Conservation (phyloP, 2,888 invertebrate species). For the Schizotus pectinicornis region DNA sequence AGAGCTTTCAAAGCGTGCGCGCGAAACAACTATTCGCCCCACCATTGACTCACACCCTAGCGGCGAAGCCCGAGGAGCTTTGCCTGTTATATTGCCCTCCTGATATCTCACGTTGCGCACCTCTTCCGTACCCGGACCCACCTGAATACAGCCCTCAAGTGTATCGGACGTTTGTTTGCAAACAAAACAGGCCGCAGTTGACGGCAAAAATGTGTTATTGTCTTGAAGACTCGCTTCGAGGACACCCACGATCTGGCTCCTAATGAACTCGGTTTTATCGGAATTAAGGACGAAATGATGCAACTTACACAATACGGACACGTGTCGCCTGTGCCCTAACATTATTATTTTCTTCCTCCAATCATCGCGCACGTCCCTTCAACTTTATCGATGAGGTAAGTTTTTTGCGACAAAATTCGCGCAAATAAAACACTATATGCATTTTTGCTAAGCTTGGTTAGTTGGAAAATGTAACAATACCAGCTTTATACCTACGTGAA, state of each 20-base stretch:
- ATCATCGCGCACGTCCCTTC: too few relatives aligned
- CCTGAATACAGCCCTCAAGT: conserved; percentile 34
- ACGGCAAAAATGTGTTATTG: conserved; percentile 25
- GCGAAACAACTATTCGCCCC: conserved; percentile 43
- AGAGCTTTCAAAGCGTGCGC: conserved; percentile 50
- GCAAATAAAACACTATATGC: too few relatives aligned
- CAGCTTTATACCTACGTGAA: too few relatives aligned
- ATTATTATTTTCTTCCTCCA: too few relatives aligned
- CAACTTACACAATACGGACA: too few relatives aligned
- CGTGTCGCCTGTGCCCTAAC: too few relatives aligned
- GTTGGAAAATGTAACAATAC: too few relatives aligned
- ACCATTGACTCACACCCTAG: conserved; percentile 33
- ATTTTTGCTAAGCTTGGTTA: too few relatives aligned
- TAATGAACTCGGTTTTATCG: not conserved
- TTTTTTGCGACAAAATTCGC: too few relatives aligned
- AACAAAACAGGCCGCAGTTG: conserved; percentile 26
- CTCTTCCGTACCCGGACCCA: conserved; percentile 30
- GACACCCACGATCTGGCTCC: conserved; percentile 11
- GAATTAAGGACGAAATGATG: not conserved
- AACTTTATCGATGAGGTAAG: too few relatives aligned
- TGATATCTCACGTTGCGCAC: conserved; percentile 21
- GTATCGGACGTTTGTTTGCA: conserved; percentile 30
- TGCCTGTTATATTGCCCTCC: conserved; percentile 15
- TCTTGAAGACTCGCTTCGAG: conserved; percentile 15
- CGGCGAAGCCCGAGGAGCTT: conserved; percentile 32